Evolutionary conservation across 2,113 vertebrate species (phyloP).

Genomic region (Myodes glareolus): DNA sequence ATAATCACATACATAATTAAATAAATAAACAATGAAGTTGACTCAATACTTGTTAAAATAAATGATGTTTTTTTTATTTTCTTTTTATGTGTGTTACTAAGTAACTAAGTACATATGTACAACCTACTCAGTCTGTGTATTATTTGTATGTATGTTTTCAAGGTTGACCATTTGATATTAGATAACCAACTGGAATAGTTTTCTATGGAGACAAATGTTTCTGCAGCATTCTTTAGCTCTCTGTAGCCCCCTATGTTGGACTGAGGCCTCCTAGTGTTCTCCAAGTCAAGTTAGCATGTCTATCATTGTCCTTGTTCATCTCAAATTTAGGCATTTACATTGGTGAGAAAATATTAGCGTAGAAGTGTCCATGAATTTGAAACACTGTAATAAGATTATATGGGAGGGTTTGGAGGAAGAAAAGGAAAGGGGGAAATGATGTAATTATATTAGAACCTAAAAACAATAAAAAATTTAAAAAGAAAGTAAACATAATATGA

Average conservation of each 20-base stretch:
- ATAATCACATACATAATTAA: background rate
- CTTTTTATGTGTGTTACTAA: background rate
- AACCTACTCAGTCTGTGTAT: background rate
- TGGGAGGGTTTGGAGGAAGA: background rate
- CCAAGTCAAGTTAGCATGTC: background rate
- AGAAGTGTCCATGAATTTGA: background rate
- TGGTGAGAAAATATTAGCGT: background rate
- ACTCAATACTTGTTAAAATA: background rate
- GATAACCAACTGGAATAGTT: background rate
- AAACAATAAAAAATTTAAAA: background rate
- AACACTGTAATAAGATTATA: background rate
- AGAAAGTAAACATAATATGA: background rate
- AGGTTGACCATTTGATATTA: background rate
- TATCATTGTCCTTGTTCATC: background rate
- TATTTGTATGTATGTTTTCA: background rate
- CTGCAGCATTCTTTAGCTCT: background rate
- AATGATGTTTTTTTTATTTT: background rate
- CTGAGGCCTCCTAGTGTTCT: background rate
- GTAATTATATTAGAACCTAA: background rate
- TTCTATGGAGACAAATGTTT: background rate
- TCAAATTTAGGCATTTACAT: background rate
- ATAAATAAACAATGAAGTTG: background rate
- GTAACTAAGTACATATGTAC: background rate
- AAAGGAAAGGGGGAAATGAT: background rate
- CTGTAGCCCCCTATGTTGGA: background rate